Conservation (phyloP, 2,113 vertebrate species). For the Thermophis baileyi region DNA sequence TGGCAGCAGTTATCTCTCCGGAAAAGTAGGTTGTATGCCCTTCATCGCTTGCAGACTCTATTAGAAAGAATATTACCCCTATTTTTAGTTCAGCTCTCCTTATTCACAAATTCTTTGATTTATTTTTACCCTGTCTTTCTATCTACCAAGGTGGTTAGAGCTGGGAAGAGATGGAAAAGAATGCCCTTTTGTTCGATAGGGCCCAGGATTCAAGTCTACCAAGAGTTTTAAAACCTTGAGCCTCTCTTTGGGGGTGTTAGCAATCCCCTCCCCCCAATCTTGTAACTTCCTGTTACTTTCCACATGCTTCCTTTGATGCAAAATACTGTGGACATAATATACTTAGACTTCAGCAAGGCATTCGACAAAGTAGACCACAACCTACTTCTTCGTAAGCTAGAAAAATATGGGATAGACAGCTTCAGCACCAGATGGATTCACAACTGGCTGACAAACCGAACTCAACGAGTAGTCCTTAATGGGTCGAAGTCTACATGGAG, state of each 20-base stretch:
- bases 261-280: not conserved
- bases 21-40: slow-evolving; percentile 28
- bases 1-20: slow-evolving; percentile 22
- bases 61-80: not conserved
- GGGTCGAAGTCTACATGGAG: too few relatives aligned
- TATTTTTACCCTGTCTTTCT: not conserved
- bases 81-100: not conserved
- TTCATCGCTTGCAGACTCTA: not conserved
- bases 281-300: not conserved
- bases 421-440: too few relatives aligned
- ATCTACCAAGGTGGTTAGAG: not conserved
- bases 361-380: too few relatives aligned
- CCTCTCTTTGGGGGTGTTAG: not conserved
- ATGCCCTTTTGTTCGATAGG: not conserved
- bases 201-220: not conserved
- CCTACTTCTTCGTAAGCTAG: too few relatives aligned
- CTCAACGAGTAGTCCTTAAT: too few relatives aligned
- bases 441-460: too few relatives aligned
- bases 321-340: too few relatives aligned
- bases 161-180: not conserved
- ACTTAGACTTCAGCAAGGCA: too few relatives aligned
- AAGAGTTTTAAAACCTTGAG: not conserved
- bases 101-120: not conserved
- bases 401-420: too few relatives aligned
- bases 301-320: not conserved